Percentiles rank a stretch among this genome's conserved stretches.
Conservation (phyloP, 2,113 vertebrate genomes). For the Hypocryptadius cinnamomeus region DNA sequence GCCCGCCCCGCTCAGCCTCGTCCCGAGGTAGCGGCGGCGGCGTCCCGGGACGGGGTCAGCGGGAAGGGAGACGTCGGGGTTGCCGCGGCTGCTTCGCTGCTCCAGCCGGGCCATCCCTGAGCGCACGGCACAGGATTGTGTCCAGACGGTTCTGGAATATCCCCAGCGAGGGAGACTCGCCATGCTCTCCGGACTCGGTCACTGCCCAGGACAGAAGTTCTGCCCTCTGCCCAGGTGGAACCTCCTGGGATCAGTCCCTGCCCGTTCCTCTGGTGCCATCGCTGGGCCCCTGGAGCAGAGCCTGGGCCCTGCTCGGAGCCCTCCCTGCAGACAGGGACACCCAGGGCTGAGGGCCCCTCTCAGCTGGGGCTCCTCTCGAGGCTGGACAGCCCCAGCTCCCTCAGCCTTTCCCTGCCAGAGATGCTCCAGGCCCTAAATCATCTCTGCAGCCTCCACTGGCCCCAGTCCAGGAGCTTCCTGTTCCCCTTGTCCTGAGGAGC, state of each 20-base stretch:
- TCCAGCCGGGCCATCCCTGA: too few relatives aligned
- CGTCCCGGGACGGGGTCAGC: too few relatives aligned
- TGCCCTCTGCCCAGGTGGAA: background rate
- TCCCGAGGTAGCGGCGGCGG: too few relatives aligned
- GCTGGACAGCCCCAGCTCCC: background rate
- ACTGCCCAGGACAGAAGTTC: background rate
- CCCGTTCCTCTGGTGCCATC: background rate
- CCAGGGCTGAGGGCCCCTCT: background rate
- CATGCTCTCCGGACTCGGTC: background rate
- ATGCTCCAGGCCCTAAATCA: background rate
- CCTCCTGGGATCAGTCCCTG: background rate
- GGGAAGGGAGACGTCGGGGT: too few relatives aligned
- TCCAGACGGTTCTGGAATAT: background rate
- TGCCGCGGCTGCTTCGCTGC: background rate
- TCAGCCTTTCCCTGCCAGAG: background rate
- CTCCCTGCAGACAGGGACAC: background rate
- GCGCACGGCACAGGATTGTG: accelerated
- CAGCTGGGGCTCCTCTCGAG: background rate
- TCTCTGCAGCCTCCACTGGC: accelerated
- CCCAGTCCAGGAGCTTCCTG: background rate
- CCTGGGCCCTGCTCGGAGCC: background rate
- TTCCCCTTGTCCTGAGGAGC: background rate
- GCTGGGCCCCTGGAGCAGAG: background rate
- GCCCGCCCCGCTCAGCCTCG: too few relatives aligned
- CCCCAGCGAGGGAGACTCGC: background rate